Evolutionary conservation across 1,140 invertebrate genomes (phyloP).

Genomic region (Drosophila oshimai): DNA sequence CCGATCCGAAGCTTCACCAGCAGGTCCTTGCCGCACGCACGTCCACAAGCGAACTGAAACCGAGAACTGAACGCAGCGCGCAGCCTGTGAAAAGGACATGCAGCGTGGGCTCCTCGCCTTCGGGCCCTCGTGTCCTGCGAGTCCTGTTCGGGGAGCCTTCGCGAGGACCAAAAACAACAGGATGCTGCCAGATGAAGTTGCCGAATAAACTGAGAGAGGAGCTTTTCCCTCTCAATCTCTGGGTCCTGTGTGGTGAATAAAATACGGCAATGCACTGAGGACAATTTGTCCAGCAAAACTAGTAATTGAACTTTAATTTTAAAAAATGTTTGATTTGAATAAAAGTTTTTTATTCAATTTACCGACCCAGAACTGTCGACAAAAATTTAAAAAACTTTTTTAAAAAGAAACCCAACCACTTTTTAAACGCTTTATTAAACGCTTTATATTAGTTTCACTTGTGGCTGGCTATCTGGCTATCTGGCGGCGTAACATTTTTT

Average conservation of each 20-base stretch:
- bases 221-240: slow-evolving; percentile 21
- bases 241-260: slow-evolving; percentile 46
- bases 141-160: slow-evolving; percentile 30
- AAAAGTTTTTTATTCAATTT: not conserved
- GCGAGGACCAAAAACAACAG: slow-evolving; percentile 17
- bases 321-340: not conserved
- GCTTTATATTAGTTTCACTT: no score
- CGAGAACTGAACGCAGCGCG: slow-evolving; percentile 54
- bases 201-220: slow-evolving; percentile 28
- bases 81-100: slow-evolving; percentile 70
- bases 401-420: not conserved
- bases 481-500: no score
- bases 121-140: slow-evolving; percentile 3
- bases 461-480: no score
- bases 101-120: not conserved
- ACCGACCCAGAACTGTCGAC: no score
- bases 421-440: no score
- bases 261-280: slow-evolving; percentile 20
- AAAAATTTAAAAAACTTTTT: no score
- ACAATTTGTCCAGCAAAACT: not conserved
- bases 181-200: slow-evolving; percentile 66
- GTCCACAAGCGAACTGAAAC: slow-evolving; percentile 66
- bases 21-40: slow-evolving; percentile 70
- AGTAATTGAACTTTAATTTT: not conserved
- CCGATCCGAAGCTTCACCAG: slow-evolving; percentile 19